A percentile compares a stretch with the other conserved stretches of the same genome.
These are phyloP conservation scores for Mastomys coucha DNA, from an alignment of 2,113 vertebrate species.

Conservation along the genomic window DNA sequence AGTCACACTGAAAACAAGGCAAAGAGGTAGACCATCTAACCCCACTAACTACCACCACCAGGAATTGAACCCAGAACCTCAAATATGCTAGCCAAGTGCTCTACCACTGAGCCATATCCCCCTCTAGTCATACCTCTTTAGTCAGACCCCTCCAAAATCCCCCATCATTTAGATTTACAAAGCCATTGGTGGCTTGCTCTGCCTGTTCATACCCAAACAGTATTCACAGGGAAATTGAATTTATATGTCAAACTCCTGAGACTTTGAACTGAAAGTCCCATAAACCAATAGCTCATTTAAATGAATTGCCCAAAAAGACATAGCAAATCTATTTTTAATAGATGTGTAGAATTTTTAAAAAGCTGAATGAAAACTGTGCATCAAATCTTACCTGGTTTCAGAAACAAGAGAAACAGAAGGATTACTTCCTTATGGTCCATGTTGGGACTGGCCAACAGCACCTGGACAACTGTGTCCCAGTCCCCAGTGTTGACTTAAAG, in stretches of 20 bases:
- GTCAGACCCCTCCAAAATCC: not conserved
- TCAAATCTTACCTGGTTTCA: slow-evolving; percentile 71
- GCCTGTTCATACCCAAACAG: not conserved
- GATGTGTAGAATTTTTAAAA: not conserved
- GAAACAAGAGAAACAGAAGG: slow-evolving; percentile 80
- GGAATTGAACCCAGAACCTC: not conserved
- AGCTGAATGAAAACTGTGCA: not conserved
- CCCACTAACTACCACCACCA: not conserved
- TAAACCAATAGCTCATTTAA: not conserved
- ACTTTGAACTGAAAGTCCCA: not conserved
- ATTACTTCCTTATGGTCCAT: slow-evolving; percentile 66
- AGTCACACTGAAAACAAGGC: not conserved
- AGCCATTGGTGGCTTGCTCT: not conserved
- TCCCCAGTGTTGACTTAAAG: slow-evolving; percentile 74
- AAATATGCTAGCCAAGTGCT: not conserved
- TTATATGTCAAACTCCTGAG: not conserved
- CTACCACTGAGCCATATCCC: not conserved
- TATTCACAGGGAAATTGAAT: not conserved
- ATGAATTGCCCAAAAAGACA: not conserved
- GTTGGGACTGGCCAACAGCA: slow-evolving; percentile 50
- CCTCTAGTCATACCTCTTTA: not conserved
- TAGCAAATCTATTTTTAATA: not conserved
- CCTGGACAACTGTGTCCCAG: slow-evolving; percentile 53
- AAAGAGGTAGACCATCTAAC: not conserved
- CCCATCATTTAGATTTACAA: not conserved